phyloP scores from a whole-genome alignment of 2,888 invertebrate genomes.

The Arge pagana region DNA sequence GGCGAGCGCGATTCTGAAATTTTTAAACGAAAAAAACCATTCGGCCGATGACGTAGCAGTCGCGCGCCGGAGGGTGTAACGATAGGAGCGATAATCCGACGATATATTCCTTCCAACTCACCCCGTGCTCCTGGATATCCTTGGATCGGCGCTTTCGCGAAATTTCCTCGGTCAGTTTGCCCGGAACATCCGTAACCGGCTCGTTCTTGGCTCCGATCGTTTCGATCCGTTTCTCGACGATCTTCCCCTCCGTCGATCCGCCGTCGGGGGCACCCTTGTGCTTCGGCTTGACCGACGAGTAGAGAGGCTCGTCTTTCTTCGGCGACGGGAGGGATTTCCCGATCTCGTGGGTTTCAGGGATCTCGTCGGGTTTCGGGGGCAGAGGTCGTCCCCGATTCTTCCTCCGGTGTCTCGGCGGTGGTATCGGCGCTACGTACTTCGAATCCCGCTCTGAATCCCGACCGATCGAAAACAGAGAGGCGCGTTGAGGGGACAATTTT shows the following conservation, averaged over 20 bases:
- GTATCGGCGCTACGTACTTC: conserved; percentile 48
- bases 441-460: conserved; percentile 39
- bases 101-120: conserved; percentile 20
- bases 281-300: conserved; percentile 43
- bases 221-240: conserved; percentile 10
- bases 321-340: conserved; percentile 24
- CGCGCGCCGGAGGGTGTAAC: too few relatives aligned
- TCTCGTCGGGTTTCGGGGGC: conserved; percentile 50
- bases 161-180: background rate
- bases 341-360: conserved; percentile 33
- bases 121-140: conserved; percentile 48
- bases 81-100: too few relatives aligned
- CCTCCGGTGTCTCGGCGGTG: conserved; percentile 47
- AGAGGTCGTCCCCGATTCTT: conserved; percentile 46
- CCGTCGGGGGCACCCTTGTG: conserved; percentile 26
- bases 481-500: background rate
- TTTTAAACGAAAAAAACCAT: too few relatives aligned
- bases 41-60: too few relatives aligned
- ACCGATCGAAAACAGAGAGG: conserved; percentile 12
- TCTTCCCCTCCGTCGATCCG: conserved; percentile 26
- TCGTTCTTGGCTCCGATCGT: background rate
- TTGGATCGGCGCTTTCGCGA: conserved; percentile 26
- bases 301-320: conserved; percentile 44
- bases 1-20: too few relatives aligned
- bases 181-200: background rate